phyloP scores from a whole-genome alignment of 1,140 invertebrate genomes.

The Aricia agestis region DNA sequence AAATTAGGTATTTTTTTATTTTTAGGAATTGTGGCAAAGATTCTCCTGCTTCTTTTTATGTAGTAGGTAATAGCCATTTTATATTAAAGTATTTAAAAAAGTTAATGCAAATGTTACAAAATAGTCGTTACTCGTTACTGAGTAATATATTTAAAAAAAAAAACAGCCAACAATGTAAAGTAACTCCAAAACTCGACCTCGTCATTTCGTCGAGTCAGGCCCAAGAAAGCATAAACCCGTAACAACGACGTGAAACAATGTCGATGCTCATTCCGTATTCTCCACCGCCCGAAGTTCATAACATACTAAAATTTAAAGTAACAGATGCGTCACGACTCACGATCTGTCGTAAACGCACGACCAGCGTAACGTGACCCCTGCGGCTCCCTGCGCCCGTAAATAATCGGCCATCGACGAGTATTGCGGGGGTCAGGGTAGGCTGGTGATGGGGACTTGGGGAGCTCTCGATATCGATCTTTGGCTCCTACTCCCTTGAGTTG shows the following conservation, averaged over 20 bases:
- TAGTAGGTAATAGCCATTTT: neutral
- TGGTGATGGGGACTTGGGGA: conserved; percentile 42
- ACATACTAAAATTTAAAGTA: conserved; percentile 37
- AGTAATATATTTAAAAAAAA: too few relatives aligned
- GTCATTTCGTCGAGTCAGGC: neutral
- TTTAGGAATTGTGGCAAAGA: neutral
- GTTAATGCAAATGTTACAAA: neutral
- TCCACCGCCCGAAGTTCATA: conserved; percentile 28
- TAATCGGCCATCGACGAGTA: conserved; percentile 36
- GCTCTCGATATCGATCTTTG: conserved; percentile 67
- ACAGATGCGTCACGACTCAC: conserved; percentile 36
- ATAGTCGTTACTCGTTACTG: too few relatives aligned
- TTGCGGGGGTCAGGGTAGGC: conserved; percentile 41
- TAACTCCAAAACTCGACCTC: neutral
- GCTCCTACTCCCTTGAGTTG: conserved; percentile 57
- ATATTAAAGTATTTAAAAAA: neutral
- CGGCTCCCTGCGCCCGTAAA: conserved; percentile 37
- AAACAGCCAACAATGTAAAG: too few relatives aligned
- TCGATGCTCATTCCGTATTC: neutral
- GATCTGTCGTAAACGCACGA: conserved; percentile 33
- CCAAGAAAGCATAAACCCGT: neutral
- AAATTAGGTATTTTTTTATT: neutral
- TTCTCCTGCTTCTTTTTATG: neutral
- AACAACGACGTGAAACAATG: neutral
- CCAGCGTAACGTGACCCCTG: conserved; percentile 28